Percentiles rank a stretch among this genome's conserved stretches.
phyloP scores from a whole-genome alignment of 64 coral and sea anemone species.

The Acropora yongei region DNA sequence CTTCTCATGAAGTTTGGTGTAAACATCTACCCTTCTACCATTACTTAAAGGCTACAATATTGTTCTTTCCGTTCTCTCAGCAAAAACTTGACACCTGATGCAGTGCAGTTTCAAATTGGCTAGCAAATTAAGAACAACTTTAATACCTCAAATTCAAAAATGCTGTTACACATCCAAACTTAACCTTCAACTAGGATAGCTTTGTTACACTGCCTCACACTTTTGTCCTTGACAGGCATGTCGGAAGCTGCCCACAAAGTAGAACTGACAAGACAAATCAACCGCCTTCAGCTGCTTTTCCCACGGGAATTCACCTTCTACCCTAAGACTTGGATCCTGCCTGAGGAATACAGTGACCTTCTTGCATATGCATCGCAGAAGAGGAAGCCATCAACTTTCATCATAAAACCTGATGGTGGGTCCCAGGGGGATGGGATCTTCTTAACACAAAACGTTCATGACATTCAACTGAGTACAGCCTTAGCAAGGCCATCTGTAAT shows the following conservation, averaged over 20 bases:
- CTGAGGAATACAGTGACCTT: constrained; percentile 81
- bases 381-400: constrained; percentile 55
- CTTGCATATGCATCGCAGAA: constrained; percentile 31
- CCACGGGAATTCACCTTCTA: constrained; percentile 87
- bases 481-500: constrained; percentile 76
- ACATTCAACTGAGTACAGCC: constrained; percentile 52
- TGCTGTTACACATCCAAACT: too few species aligned
- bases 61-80: too few species aligned
- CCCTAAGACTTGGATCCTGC: constrained; percentile 90
- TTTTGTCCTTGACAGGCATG: constrained; percentile 62
- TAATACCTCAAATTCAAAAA: too few species aligned
- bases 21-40: too few species aligned
- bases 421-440: constrained; percentile 93
- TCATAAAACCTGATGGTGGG: constrained; percentile 87
- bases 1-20: too few species aligned
- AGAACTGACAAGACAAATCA: constrained; percentile 82
- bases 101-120: too few species aligned
- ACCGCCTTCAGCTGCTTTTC: constrained; percentile 84
- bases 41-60: too few species aligned
- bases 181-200: too few species aligned
- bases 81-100: too few species aligned
- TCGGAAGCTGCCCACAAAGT: constrained; percentile 80
- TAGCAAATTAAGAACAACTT: too few species aligned
- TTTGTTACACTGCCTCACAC: not conserved
- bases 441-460: constrained; percentile 74